phyloP scores from a whole-genome alignment of 2,888 invertebrate genomes.

The Scaptomyza reducta region DNA sequence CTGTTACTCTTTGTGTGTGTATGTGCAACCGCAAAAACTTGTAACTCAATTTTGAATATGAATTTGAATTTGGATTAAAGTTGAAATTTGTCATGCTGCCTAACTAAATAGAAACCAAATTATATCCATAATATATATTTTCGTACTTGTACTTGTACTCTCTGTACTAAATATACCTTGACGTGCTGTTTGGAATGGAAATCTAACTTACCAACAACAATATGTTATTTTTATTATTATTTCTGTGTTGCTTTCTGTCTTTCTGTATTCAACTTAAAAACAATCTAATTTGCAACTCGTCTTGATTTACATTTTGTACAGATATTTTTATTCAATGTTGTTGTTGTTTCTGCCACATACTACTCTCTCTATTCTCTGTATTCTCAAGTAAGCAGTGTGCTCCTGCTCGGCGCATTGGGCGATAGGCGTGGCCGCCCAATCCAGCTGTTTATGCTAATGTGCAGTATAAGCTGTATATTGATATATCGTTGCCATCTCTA shows the following conservation, averaged over 20 bases:
- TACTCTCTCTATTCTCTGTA: constrained; percentile 10
- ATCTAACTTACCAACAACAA: constrained; percentile 36
- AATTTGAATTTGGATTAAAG: constrained; percentile 54
- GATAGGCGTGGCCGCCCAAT: constrained; percentile 11
- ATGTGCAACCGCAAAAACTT: constrained; percentile 55
- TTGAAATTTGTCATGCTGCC: constrained; percentile 55
- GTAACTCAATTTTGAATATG: constrained; percentile 58
- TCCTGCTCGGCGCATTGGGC: constrained; percentile 1
- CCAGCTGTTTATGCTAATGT: constrained; percentile 65
- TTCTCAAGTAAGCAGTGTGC: background rate
- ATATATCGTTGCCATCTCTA: constrained; percentile 46
- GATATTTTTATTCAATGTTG: constrained; percentile 39
- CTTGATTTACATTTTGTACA: constrained; percentile 54
- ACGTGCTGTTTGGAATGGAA: constrained; percentile 65
- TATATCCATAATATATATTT: constrained; percentile 19
- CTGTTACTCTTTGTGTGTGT: constrained; percentile 30
- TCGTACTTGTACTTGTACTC: constrained; percentile 26
- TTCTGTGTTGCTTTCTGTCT: constrained; percentile 38
- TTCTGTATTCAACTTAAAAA: constrained; percentile 42
- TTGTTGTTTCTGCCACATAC: constrained; percentile 31
- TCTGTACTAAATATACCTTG: constrained; percentile 44
- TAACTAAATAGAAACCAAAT: constrained; percentile 26
- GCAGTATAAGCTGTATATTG: constrained; percentile 51
- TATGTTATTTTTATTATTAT: constrained; percentile 5
- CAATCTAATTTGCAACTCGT: constrained; percentile 46